Conservation (phyloP, 2,113 vertebrate genomes). For the Sturnira hondurensis region DNA sequence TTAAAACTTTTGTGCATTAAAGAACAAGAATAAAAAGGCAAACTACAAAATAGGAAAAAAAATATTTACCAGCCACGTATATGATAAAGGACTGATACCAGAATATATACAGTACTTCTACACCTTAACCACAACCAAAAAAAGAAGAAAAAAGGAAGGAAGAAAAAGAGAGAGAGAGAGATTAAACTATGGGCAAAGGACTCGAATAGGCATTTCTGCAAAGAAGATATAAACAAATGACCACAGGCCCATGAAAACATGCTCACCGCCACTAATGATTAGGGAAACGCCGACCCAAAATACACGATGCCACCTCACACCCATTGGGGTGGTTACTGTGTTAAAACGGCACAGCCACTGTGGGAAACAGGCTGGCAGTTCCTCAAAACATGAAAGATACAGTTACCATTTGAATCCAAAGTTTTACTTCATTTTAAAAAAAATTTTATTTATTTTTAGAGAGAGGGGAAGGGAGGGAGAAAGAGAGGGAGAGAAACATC, state of each 20-base stretch:
- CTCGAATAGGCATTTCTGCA: background rate
- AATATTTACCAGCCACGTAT: background rate
- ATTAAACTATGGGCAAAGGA: background rate
- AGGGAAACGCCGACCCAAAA: too few relatives aligned
- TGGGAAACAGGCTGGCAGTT: background rate
- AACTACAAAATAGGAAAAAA: background rate
- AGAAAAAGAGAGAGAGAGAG: background rate
- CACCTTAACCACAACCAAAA: background rate
- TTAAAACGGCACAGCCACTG: background rate
- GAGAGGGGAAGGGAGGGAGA: too few relatives aligned
- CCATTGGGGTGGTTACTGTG: background rate
- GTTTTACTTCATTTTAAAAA: too few relatives aligned
- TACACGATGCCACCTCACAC: background rate
- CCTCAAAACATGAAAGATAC: too few relatives aligned
- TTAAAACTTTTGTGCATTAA: background rate
- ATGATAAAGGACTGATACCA: background rate
- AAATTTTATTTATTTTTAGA: too few relatives aligned
- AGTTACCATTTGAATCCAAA: too few relatives aligned
- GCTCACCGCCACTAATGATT: too few relatives aligned
- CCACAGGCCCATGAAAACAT: too few relatives aligned
- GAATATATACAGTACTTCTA: background rate
- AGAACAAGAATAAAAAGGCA: background rate
- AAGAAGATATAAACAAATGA: too few relatives aligned
- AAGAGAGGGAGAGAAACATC: too few relatives aligned
- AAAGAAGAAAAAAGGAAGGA: background rate